phyloP scores from a whole-genome alignment of 30 jellyfish, hydroid and myxozoan species.

The Hydractinia echinata region DNA sequence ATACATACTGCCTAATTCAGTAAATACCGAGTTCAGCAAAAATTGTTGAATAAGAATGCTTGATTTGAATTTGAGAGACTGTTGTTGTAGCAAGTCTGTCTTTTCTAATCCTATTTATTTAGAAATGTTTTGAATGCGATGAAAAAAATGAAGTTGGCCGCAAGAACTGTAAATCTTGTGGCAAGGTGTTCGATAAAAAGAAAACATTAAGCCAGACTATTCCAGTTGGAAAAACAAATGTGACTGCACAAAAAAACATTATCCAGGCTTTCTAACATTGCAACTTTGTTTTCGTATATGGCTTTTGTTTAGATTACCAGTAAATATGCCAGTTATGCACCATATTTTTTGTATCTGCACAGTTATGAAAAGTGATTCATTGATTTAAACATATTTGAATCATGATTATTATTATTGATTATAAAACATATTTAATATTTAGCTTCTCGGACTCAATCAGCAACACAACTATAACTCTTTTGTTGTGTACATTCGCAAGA shows the following conservation, averaged over 20 bases:
- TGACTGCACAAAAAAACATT: neutral
- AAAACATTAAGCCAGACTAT: neutral
- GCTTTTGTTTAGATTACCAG: too few relatives aligned
- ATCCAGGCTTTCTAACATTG: neutral
- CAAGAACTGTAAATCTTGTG: conserved; percentile 1
- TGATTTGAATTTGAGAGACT: neutral
- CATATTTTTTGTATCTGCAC: too few relatives aligned
- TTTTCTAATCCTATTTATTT: neutral
- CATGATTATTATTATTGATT: too few relatives aligned
- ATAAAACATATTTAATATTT: neutral
- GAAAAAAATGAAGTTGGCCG: conserved; percentile 8
- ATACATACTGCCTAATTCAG: too few relatives aligned
- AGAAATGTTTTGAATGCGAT: neutral
- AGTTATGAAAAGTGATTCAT: too few relatives aligned
- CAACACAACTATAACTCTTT: conserved; percentile 1
- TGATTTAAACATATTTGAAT: too few relatives aligned
- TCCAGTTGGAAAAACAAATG: conserved; percentile 4
- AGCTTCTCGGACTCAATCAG: conserved; percentile 4
- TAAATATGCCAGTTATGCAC: too few relatives aligned
- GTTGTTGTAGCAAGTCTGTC: neutral
- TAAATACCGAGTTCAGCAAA: too few relatives aligned
- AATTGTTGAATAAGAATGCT: too few relatives aligned
- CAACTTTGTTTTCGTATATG: too few relatives aligned
- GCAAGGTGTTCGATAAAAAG: neutral
- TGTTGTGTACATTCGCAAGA: neutral